These are phyloP conservation scores for Lindbergichthys nudifrons DNA, from an alignment of 2,797 vertebrate genomes.

Conservation along the genomic window DNA sequence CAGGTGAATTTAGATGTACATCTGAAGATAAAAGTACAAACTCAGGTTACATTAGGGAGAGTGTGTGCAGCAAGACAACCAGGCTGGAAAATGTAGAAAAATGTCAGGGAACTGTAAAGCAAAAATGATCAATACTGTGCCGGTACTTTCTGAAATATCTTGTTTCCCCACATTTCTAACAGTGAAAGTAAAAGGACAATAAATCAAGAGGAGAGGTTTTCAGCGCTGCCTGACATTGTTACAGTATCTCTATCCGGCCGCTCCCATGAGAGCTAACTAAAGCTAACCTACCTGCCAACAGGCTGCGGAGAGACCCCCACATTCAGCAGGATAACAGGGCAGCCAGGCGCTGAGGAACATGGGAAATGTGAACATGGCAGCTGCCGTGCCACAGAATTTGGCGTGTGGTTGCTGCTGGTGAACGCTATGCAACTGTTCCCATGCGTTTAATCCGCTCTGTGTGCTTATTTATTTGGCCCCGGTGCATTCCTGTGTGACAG, in stretches of 20 bases:
- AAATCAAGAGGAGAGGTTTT: background rate
- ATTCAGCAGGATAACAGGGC: background rate
- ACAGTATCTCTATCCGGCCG: background rate
- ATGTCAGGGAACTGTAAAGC: background rate
- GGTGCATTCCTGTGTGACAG: constrained; percentile 62
- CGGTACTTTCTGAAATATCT: background rate
- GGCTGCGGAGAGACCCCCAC: background rate
- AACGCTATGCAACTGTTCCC: constrained; percentile 45
- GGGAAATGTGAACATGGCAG: constrained; percentile 19
- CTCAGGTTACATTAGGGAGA: too few relatives aligned
- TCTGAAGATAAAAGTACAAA: background rate
- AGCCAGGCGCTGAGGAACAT: constrained; percentile 2
- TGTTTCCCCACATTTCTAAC: background rate
- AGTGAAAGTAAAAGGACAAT: background rate
- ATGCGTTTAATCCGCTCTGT: constrained; percentile 39
- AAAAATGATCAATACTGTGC: background rate
- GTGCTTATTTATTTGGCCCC: constrained; percentile 47
- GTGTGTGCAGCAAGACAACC: background rate
- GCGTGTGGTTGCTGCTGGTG: constrained; percentile 34
- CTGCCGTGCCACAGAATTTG: constrained; percentile 37
- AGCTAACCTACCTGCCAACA: background rate
- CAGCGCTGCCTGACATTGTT: background rate
- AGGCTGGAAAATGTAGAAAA: background rate
- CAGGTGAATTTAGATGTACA: background rate
- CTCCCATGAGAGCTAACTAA: background rate